These are phyloP conservation scores for Heliconius nattereri DNA, from an alignment of 1,140 invertebrate genomes.

Conservation along the genomic window DNA sequence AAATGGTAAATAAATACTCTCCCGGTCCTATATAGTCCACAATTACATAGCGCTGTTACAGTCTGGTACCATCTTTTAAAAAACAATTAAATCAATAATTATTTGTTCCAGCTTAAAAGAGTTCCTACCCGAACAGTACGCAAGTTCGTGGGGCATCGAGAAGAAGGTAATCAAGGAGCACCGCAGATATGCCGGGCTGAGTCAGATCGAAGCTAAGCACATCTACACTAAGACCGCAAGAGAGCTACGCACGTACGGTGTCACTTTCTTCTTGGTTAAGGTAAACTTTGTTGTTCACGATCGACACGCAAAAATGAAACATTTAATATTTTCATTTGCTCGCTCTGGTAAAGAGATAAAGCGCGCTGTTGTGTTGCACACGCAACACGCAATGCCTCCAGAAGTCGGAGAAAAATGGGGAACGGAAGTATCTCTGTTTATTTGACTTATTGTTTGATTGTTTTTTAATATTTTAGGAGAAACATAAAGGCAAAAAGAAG, in stretches of 20 bases:
- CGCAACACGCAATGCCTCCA: too few species aligned
- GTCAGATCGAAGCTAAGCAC: conserved; percentile 96
- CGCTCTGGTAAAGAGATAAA: too few species aligned
- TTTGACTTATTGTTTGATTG: too few species aligned
- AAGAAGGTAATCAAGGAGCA: conserved; percentile 97
- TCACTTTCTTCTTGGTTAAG: conserved; percentile 99
- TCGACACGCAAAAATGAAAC: too few species aligned
- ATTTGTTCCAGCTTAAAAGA: conserved; percentile 89
- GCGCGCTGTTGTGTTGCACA: too few species aligned
- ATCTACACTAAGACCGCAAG: conserved; percentile 97
- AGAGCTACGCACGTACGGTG: conserved; percentile 97
- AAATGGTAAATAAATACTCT: too few species aligned
- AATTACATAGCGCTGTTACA: too few species aligned
- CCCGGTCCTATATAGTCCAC: too few species aligned
- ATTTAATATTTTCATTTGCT: too few species aligned
- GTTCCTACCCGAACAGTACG: conserved; percentile 96
- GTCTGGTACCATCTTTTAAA: too few species aligned
- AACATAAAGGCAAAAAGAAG: conserved; percentile 99
- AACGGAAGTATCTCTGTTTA: too few species aligned
- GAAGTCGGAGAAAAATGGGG: too few species aligned
- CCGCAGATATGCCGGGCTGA: conserved; percentile 88
- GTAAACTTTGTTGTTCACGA: conserved; percentile 66
- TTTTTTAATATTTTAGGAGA: conserved; percentile 83
- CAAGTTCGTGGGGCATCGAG: conserved; percentile 96
- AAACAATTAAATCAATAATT: neutral